phyloP scores from a whole-genome alignment of 2,888 invertebrate species.

The Sthenelais limicola region DNA sequence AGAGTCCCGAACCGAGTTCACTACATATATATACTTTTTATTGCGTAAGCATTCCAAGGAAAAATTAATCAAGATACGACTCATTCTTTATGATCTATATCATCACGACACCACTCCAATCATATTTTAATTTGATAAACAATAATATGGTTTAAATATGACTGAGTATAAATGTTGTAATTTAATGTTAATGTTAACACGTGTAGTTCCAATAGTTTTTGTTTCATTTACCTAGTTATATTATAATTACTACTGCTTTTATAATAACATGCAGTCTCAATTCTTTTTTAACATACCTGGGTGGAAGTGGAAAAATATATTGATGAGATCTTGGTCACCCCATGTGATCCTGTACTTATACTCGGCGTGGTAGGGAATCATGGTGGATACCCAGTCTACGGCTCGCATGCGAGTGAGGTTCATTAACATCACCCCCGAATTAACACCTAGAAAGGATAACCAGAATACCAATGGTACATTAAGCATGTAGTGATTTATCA shows the following conservation, averaged over 20 bases:
- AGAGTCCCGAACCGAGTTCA: too few relatives aligned
- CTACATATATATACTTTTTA: too few relatives aligned
- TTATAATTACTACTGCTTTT: too few relatives aligned
- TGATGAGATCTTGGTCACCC: conserved; percentile 98
- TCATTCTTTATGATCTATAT: too few relatives aligned
- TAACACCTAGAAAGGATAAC: conserved; percentile 83
- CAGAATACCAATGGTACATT: background rate
- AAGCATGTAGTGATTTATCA: background rate
- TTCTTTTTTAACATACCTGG: conserved; percentile 75
- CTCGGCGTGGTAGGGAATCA: conserved; percentile 87
- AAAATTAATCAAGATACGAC: too few relatives aligned
- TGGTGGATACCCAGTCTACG: conserved; percentile 88
- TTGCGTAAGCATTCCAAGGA: too few relatives aligned
- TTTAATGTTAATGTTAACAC: too few relatives aligned
- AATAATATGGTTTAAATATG: too few relatives aligned
- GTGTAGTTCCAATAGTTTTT: too few relatives aligned
- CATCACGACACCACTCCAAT: conserved; percentile 1
- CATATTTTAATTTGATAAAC: too few relatives aligned
- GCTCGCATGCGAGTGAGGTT: conserved; percentile 91
- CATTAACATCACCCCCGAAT: conserved; percentile 98
- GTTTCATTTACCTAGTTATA: too few relatives aligned
- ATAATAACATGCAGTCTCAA: background rate
- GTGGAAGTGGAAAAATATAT: conserved; percentile 89
- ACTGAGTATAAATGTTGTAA: too few relatives aligned
- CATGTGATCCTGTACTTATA: conserved; percentile 89